A percentile compares a stretch with the other conserved stretches of the same genome.
Conservation (phyloP, 1,140 invertebrate genomes). For the Meloidogyne chitwoodi region DNA sequence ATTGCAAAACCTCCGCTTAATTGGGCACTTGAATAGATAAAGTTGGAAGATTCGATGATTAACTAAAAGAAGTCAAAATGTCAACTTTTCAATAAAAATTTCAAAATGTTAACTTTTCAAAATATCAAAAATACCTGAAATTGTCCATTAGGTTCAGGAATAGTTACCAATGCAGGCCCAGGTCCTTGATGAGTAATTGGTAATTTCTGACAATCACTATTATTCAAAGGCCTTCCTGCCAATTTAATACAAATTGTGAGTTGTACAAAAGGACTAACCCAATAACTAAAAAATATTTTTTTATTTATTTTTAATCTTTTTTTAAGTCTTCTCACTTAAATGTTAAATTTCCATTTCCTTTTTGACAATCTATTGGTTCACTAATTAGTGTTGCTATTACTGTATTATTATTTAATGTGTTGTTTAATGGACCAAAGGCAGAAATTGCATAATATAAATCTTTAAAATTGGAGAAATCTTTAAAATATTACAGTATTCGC, state of each 20-base stretch:
- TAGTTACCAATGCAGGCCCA: background rate
- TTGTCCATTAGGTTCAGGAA: background rate
- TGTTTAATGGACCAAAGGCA: constrained; percentile 5
- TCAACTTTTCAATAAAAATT: background rate
- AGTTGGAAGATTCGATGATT: constrained; percentile 10
- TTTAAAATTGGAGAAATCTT: background rate
- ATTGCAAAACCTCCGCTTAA: constrained; percentile 9
- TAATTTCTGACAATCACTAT: background rate
- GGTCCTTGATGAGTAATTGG: background rate
- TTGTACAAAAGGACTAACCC: constrained; percentile 8
- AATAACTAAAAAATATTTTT: background rate
- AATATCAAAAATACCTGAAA: constrained; percentile 4
- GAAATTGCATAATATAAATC: constrained; percentile 11
- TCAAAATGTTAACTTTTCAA: background rate
- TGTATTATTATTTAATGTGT: background rate
- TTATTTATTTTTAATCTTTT: background rate
- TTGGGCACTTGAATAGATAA: constrained; percentile 1
- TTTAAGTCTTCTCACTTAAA: background rate
- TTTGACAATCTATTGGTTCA: constrained; percentile 7
- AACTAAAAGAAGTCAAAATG: background rate
- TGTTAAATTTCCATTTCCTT: background rate
- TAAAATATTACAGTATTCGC: too few relatives aligned
- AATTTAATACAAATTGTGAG: constrained; percentile 2
- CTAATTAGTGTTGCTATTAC: constrained; percentile 20
- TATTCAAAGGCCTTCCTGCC: background rate